Conservation (phyloP, 2,888 invertebrate genomes). For the Anoncus sp. region DNA sequence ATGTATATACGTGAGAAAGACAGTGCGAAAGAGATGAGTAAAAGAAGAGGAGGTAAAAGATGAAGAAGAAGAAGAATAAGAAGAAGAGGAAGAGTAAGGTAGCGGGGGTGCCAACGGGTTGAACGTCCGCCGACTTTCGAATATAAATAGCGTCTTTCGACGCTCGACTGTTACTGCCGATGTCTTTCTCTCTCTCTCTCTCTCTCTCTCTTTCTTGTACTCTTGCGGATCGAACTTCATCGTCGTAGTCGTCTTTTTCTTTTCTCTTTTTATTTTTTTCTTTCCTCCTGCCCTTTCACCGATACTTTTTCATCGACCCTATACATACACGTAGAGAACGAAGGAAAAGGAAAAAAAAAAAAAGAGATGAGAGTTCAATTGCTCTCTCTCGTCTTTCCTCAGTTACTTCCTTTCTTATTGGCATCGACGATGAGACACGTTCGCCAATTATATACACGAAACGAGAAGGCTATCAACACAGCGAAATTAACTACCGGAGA, state of each 20-base stretch:
- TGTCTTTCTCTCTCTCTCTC: slow-evolving; percentile 58
- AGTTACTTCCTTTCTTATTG: slow-evolving; percentile 28
- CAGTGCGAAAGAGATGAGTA: slow-evolving; percentile 8
- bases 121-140: slow-evolving; percentile 71
- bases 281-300: slow-evolving; percentile 39
- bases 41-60: slow-evolving; percentile 18
- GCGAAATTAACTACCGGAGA: neutral
- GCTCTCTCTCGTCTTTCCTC: slow-evolving; percentile 31
- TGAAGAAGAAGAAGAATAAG: slow-evolving; percentile 37
- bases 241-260: slow-evolving; percentile 54
- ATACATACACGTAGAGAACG: neutral
- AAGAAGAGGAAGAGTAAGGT: slow-evolving; percentile 34
- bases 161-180: slow-evolving; percentile 67
- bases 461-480: slow-evolving; percentile 4
- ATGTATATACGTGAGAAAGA: neutral
- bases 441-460: slow-evolving; percentile 38
- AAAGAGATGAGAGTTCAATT: slow-evolving; percentile 35
- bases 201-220: slow-evolving; percentile 50
- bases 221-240: slow-evolving; percentile 19
- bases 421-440: slow-evolving; percentile 25
- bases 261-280: slow-evolving; percentile 37
- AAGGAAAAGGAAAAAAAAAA: neutral
- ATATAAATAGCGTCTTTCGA: slow-evolving; percentile 73
- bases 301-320: slow-evolving; percentile 45
- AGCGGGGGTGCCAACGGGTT: slow-evolving; percentile 71